phyloP scores from a whole-genome alignment of 1,140 invertebrate species.

The Pogonomyrmex barbatus region DNA sequence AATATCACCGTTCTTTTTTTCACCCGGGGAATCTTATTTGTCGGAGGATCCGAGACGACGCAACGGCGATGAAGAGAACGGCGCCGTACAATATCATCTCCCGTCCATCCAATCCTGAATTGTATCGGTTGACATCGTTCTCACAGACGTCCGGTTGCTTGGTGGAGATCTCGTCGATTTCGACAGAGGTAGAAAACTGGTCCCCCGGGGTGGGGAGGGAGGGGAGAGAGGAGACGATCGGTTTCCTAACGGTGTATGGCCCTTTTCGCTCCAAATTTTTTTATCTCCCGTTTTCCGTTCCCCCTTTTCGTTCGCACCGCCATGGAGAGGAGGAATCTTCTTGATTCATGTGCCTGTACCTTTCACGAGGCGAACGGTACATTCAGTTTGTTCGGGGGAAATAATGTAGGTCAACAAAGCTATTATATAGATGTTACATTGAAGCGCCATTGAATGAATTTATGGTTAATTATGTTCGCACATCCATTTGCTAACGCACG shows the following conservation, averaged over 20 bases:
- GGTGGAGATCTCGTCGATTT: slow-evolving; percentile 62
- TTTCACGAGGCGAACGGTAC: neutral
- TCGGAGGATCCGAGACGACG: slow-evolving; percentile 14
- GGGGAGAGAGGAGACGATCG: neutral
- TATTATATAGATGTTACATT: neutral
- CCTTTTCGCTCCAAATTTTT: slow-evolving; percentile 16
- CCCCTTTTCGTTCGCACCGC: neutral
- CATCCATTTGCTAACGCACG: neutral
- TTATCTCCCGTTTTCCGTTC: neutral
- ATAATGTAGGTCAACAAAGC: neutral
- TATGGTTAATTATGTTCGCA: slow-evolving; percentile 14
- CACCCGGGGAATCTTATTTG: slow-evolving; percentile 59
- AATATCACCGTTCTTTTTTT: slow-evolving; percentile 61
- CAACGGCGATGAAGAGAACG: slow-evolving; percentile 26
- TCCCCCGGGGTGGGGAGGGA: slow-evolving; percentile 14
- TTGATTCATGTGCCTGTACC: neutral
- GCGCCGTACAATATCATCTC: slow-evolving; percentile 71
- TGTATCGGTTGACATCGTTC: slow-evolving; percentile 67
- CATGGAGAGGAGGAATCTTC: neutral
- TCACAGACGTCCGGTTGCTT: slow-evolving; percentile 28
- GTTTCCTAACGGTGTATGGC: slow-evolving; percentile 46
- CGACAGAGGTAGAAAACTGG: slow-evolving; percentile 49
- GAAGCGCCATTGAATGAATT: neutral
- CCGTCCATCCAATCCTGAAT: slow-evolving; percentile 59
- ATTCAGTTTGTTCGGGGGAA: neutral